Evolutionary conservation across 2,888 invertebrate species (phyloP), one percentile per base, ranked within the genome.

Genomic region (Fabriciana adippe): DNA sequence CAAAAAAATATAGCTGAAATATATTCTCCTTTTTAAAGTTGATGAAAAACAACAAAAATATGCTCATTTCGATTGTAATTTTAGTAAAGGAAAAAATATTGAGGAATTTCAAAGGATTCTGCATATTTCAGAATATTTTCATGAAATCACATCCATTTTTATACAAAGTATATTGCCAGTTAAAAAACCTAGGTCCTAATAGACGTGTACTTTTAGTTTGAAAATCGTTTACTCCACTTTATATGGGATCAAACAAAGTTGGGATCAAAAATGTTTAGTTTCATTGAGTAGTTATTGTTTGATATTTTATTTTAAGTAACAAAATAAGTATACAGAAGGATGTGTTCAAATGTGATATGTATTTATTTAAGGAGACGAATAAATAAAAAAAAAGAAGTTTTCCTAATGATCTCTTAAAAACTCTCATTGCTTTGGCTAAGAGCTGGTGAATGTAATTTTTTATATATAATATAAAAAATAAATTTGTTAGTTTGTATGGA

Each of bases 261-360:
- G 75, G 73, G 75, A 75, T 66, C 74, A 75, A 74, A 67, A 84
- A 75, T 73, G n/a, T 75, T 74, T 67, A 67, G 69, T 75, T 75
- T 69, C 69, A 72, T 68, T 55, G 64, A 57, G 64, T 75, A 77
- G 73, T 73, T 70, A 74, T 76, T 75, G 74, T 72, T 76, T 69
- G 67, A 67, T 74, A 51, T 75, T 71, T 73, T 72, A 71, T 76
- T 75, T 77, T 83, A 83, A 81, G 75, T 82, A 83, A 85, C 79
- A 84, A 86, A 84, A 83, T 83, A 83, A 81, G 81, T 61, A 61
- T 61, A 61, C 79, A 81, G 85, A 89, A 86, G 86, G 84, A 90
- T 92, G 91, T 92, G 92, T 92, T 92, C 92, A 92, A 89, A 88
- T 92, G 92, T 92, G 92, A 92, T 92, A 92, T 83, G 84, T 88